Conservation (phyloP, 2,888 invertebrate genomes). For the Phaonia tiefii region DNA sequence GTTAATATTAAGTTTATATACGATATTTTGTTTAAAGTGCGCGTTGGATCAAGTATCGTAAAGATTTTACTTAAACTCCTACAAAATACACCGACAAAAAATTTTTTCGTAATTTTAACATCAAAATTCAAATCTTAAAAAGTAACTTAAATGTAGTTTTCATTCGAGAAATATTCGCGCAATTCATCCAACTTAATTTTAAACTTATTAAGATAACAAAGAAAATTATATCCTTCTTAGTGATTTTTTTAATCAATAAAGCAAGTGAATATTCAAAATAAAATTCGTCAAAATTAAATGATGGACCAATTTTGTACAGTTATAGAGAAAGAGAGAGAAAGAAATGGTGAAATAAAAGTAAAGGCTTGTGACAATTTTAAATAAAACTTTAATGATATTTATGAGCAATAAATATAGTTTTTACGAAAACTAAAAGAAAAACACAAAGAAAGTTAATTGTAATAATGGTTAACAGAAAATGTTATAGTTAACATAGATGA, state of each 20-base stretch:
- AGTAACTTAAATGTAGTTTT: slow-evolving; percentile 10
- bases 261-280: slow-evolving; percentile 8
- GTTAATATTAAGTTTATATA: background rate
- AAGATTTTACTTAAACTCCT: slow-evolving; percentile 28
- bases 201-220: slow-evolving; percentile 8
- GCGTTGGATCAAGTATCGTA: slow-evolving; percentile 58
- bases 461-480: background rate
- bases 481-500: background rate
- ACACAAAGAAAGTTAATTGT: background rate
- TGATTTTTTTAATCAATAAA: slow-evolving; percentile 15
- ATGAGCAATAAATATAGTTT: too few species aligned
- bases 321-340: background rate
- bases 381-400: too few species aligned
- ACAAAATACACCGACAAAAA: slow-evolving; percentile 4
- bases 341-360: slow-evolving; percentile 13
- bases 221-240: too few species aligned
- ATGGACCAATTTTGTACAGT: slow-evolving; percentile 22
- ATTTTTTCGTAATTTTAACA: background rate
- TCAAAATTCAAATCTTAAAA: slow-evolving; percentile 15
- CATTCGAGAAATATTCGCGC: too few species aligned
- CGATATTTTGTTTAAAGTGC: slow-evolving; percentile 46
- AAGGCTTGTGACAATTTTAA: slow-evolving; percentile 5
- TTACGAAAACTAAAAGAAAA: slow-evolving; percentile 3
- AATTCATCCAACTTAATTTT: slow-evolving; percentile 39
- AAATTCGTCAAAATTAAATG: background rate